Conservation (phyloP, 2,797 vertebrate species). For the Characodon lateralis region DNA sequence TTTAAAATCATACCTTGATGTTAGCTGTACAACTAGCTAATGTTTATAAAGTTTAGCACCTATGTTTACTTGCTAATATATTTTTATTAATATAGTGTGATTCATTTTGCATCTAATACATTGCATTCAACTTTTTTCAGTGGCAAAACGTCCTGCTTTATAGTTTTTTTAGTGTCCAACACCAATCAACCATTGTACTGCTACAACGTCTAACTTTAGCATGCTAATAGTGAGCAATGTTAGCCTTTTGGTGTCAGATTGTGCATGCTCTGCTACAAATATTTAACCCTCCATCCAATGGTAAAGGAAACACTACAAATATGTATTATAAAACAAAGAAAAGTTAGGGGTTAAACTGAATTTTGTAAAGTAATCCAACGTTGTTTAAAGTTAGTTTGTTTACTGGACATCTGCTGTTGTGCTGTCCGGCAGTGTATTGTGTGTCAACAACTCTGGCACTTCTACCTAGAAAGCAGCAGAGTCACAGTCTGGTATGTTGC, state of each 20-base stretch:
- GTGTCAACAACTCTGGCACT: constrained; percentile 26
- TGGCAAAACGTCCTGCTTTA: neutral
- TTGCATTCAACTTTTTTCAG: neutral
- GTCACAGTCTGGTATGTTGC: constrained; percentile 9
- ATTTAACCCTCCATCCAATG: neutral
- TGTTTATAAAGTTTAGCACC: neutral
- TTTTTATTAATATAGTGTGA: neutral
- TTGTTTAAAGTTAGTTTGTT: constrained; percentile 2
- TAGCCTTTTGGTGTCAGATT: neutral
- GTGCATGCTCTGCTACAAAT: neutral
- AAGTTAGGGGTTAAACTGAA: neutral
- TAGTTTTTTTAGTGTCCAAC: neutral
- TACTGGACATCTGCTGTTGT: constrained; percentile 5
- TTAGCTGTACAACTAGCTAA: neutral
- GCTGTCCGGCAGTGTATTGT: constrained; percentile 10
- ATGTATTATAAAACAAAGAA: neutral
- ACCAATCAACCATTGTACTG: neutral
- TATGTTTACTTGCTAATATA: neutral
- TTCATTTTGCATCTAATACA: neutral
- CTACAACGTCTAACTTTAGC: neutral
- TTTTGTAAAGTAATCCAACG: neutral
- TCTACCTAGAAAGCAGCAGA: constrained; percentile 26
- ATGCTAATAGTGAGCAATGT: neutral
- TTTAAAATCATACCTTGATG: too few species aligned
- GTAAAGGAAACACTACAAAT: neutral